A percentile compares a stretch with the other conserved stretches of the same genome.
These are phyloP conservation scores for Scortum barcoo DNA, from an alignment of 2,113 vertebrate species.

Conservation along the genomic window DNA sequence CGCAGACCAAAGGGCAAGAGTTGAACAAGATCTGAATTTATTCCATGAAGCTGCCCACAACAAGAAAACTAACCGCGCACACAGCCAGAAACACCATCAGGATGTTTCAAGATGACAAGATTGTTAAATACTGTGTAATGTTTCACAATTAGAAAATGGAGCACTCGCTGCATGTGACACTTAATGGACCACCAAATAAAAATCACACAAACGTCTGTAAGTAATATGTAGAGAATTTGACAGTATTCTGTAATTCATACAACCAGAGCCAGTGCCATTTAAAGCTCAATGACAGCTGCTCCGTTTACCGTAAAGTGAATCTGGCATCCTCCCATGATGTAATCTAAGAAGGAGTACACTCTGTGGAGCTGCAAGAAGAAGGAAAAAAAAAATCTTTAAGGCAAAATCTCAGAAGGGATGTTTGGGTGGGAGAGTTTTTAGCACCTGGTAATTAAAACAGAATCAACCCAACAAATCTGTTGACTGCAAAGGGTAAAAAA, in stretches of 20 bases:
- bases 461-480: slow-evolving; percentile 53
- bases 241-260: slow-evolving; percentile 6
- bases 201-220: background rate
- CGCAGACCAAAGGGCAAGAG: slow-evolving; percentile 59
- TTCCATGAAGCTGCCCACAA: slow-evolving; percentile 49
- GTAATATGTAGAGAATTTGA: background rate
- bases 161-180: background rate
- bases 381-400: slow-evolving; percentile 14
- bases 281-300: slow-evolving; percentile 28
- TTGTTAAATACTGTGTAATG: background rate
- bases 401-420: slow-evolving; percentile 30
- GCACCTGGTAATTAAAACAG: slow-evolving; percentile 54
- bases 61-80: slow-evolving; percentile 31
- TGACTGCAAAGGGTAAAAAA: slow-evolving; percentile 3
- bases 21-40: slow-evolving; percentile 52
- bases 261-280: background rate
- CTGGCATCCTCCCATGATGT: slow-evolving; percentile 98
- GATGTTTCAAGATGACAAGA: background rate
- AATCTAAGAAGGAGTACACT: slow-evolving; percentile 96
- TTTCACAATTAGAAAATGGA: slow-evolving; percentile 18
- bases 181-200: background rate
- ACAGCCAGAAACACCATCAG: slow-evolving; percentile 21
- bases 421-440: slow-evolving; percentile 2
- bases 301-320: slow-evolving; percentile 95
- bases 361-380: slow-evolving; percentile 89